Base-by-base conservation (phyloP, 1,140 invertebrate species). In the Antheraea mylitta region DNA sequence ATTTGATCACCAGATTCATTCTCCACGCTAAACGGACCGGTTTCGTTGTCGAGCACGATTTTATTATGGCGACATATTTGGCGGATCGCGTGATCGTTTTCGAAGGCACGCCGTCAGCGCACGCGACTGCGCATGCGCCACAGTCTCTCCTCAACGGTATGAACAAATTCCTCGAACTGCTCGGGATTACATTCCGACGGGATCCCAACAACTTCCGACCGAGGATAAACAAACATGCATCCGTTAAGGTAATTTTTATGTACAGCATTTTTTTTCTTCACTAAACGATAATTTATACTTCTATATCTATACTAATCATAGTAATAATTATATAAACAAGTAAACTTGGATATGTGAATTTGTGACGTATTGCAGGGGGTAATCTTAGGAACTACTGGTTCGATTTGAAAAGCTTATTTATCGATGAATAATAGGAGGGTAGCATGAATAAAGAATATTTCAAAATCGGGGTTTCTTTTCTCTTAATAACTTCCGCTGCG, bases 31-130 rank as follows among this genome's bases (percentile, higher is more conserved):
- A 99, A 93, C 99, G 99, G 89, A 99, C 99, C 36, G 99, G 98
- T 37, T 99, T 99, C 92, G 96, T 99, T 37, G 99, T 99, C 0
- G 99, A 99, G 94, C 99, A 99, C 95, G 99, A 99, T 95, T 99
- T 99, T 85, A 99, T 99, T 67, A 99, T 99, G 99, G 98, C 99
- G 3, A 99, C 99, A 0, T 99, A 99, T 92, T 94, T 99, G 58
- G 98, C 99, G 16, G 99, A 99, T 93, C 94, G 99, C 65, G 99
- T 99, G 0, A 99, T 99, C 79, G 99, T 99, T 19, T 99, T 99
- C 91, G 99, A 99, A 87, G 99, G 99, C 53, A 91, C 88, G 65
- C 99, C 99, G 0, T 99, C 98, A 0, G 93, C 99, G 3, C 86
- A 95, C 58, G 98, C 99, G 5, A 95, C 93, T 0, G 99, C 99